Conservation (phyloP, 2,113 vertebrate genomes). For the Podarcis raffonei region DNA sequence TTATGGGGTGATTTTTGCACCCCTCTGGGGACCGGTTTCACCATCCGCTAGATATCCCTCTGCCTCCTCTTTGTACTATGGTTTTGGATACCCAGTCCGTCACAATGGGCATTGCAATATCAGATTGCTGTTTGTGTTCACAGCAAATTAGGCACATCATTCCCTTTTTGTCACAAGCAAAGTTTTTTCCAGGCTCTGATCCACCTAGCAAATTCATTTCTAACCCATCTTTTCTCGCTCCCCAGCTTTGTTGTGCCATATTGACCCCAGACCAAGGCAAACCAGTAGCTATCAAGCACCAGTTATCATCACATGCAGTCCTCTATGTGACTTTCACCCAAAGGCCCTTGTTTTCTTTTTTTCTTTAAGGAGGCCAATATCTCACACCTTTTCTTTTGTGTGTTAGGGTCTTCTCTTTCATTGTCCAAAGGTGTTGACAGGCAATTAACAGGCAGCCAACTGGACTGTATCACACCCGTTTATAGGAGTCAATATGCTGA, state of each 20-base stretch:
- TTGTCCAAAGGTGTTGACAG: conserved; percentile 16
- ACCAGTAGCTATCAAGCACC: too few relatives aligned
- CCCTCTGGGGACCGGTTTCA: too few relatives aligned
- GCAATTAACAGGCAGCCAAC: not conserved
- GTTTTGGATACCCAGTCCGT: not conserved
- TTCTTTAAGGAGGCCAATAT: not conserved
- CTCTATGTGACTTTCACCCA: too few relatives aligned
- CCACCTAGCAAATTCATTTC: not conserved
- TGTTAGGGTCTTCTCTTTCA: not conserved
- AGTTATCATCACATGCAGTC: too few relatives aligned
- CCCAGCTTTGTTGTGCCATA: too few relatives aligned
- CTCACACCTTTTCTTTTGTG: not conserved
- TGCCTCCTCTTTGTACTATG: not conserved
- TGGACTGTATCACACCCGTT: not conserved
- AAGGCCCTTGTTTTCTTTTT: not conserved
- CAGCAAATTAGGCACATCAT: not conserved
- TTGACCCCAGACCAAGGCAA: too few relatives aligned
- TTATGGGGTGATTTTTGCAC: too few relatives aligned
- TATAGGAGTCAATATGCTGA: not conserved
- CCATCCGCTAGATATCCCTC: too few relatives aligned
- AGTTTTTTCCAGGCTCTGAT: not conserved
- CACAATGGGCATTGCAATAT: not conserved
- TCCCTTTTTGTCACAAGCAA: not conserved
- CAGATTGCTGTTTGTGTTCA: not conserved
- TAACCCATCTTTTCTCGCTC: not conserved